Evolutionary conservation across 2,797 vertebrate genomes (phyloP), one percentile per base, ranked within the genome.

Genomic region (Ctenopoma multispine): DNA sequence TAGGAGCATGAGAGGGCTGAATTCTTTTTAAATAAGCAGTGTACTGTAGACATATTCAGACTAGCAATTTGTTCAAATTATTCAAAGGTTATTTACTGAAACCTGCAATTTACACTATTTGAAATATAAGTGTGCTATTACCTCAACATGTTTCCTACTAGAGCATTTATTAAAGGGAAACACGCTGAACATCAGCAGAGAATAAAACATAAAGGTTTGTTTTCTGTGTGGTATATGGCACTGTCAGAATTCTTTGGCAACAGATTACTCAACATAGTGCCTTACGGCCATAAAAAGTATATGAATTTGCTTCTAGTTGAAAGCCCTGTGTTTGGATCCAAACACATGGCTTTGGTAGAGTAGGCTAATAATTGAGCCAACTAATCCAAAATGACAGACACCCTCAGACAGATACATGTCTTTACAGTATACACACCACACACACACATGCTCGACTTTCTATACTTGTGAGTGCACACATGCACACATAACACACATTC

Each of bases 281-380:
- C 61, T 72, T 50, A 36, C 74, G 41, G 59, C 80, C 62, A 78
- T 46, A 58, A 58, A 72, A 60, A 69, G 59, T 62, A 40, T 49
- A 74, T 69, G 27, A 43, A 63, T 77, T 49, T 66, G 27, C 83
- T 80, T 77, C 46, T 59, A 36, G 67, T 69, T 86, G 41, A 43
- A 43, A 17, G 15, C 41, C 14, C 15, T 72, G 80, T 75, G 63
- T 68, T 76, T 63, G 54, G 72, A 87, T 87, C 50, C 50, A 78
- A 85, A 81, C 72, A 77, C 62, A 51, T 40, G 38, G 68, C 68
- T 84, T 82, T 73, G 53, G 69, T 80, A 46, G 74, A 77, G 63
- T 38, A 65, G 77, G 59, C 23, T 66, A 46, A 78, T 73, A 79
- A 46, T 4, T 46, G 18, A 46, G 43, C 43, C 43, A n/a, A 10